phyloP scores from a whole-genome alignment of 2,113 vertebrate genomes.

The Bucco capensis region DNA sequence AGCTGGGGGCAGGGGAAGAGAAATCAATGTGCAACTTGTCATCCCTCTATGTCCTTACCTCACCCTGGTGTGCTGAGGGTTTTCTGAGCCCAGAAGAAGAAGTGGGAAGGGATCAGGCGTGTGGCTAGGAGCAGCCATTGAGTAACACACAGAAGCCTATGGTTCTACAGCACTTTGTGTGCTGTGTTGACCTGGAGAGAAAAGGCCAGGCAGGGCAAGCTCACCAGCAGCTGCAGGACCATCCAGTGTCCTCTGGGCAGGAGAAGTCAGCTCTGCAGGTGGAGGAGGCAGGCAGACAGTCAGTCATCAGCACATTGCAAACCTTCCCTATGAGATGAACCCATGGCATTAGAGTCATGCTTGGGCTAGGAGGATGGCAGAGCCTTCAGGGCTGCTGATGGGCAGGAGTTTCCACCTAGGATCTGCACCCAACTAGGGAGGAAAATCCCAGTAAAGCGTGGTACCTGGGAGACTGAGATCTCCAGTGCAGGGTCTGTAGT shows the following conservation, averaged over 20 bases:
- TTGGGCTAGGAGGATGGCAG: neutral
- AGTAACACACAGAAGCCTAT: too few species aligned
- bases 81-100: neutral
- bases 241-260: neutral
- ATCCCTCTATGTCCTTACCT: neutral
- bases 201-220: neutral
- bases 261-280: neutral
- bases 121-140: neutral
- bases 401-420: neutral
- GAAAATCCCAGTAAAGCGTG: neutral
- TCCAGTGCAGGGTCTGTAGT: neutral
- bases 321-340: fast-evolving
- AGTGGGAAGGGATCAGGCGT: fast-evolving
- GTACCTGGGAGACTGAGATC: neutral
- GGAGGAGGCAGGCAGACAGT: neutral
- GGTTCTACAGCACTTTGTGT: neutral
- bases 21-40: neutral
- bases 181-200: neutral
- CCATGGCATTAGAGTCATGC: neutral
- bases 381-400: too few species aligned
- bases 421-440: neutral
- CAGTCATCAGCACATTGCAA: neutral
- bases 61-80: neutral
- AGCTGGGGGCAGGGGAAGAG: neutral
- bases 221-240: fast-evolving